A percentile compares a stretch with the other conserved stretches of the same genome.
phyloP scores from a whole-genome alignment of 2,797 vertebrate genomes.

The Melanotaenia pygmaea region DNA sequence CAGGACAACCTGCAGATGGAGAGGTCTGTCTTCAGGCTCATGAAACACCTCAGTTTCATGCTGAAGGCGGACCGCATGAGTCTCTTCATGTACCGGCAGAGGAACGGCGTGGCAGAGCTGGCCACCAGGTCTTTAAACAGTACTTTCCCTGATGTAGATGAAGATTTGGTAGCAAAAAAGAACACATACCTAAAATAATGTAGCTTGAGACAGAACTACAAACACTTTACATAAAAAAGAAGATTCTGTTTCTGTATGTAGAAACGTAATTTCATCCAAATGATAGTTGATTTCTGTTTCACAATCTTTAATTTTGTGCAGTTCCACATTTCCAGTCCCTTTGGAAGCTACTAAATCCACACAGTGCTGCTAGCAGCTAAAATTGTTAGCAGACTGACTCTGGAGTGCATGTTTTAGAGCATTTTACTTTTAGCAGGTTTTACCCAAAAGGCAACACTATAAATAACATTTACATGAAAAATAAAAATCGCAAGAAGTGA shows the following conservation, averaged over 20 bases:
- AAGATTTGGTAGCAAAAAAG: not conserved
- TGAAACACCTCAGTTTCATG: constrained; percentile 88
- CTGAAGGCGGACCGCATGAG: constrained; percentile 88
- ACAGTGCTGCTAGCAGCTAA: not conserved
- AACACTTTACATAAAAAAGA: not conserved
- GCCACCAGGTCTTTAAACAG: constrained; percentile 76
- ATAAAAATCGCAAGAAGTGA: too few species aligned
- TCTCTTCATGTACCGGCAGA: constrained; percentile 90
- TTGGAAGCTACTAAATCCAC: not conserved
- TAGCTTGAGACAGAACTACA: not conserved
- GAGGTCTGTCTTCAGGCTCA: constrained; percentile 86
- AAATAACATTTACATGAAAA: too few species aligned
- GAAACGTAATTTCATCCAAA: too few species aligned
- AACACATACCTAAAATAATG: too few species aligned
- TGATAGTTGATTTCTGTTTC: too few species aligned
- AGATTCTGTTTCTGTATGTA: too few species aligned
- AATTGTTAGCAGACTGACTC: not conserved
- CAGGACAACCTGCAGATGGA: constrained; percentile 90
- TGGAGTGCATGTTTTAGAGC: too few species aligned
- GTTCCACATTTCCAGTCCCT: not conserved
- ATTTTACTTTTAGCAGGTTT: too few species aligned
- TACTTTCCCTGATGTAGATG: not conserved
- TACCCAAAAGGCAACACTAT: not conserved
- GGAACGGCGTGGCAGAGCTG: constrained; percentile 89
- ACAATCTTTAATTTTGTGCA: not conserved